Conservation (phyloP, 2,797 vertebrate genomes). For the Pseudochaenichthys georgianus region DNA sequence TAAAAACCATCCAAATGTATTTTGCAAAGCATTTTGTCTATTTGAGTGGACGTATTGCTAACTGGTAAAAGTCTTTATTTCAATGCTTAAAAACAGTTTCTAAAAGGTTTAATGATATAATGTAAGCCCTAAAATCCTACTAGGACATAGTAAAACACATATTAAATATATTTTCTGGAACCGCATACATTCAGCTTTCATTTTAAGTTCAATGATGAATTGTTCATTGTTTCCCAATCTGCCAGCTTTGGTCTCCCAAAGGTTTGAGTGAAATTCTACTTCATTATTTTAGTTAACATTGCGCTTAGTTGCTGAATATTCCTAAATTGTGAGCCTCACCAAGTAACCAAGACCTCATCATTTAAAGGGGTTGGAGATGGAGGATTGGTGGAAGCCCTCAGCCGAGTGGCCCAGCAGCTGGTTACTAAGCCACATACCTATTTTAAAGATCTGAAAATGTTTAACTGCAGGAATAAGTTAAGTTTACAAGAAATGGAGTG, state of each 20-base stretch:
- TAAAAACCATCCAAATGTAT: neutral
- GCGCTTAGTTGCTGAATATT: neutral
- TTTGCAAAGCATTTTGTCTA: neutral
- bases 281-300: neutral
- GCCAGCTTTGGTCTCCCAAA: neutral
- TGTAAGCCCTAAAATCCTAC: neutral
- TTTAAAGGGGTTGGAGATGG: neutral
- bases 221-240: neutral
- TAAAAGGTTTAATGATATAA: neutral
- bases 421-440: neutral
- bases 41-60: neutral
- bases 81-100: neutral
- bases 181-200: neutral
- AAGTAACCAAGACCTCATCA: neutral
- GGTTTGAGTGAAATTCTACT: no score
- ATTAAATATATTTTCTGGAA: neutral
- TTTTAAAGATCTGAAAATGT: neutral
- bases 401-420: neutral
- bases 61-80: neutral
- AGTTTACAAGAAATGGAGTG: neutral
- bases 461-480: neutral
- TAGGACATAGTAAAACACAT: neutral
- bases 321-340: neutral
- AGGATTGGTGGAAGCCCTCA: neutral
- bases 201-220: neutral